Percentiles rank a stretch among this genome's conserved stretches.
Evolutionary conservation across 2,797 vertebrate genomes (phyloP).

Genomic region (Pangasius sanitwongsei): DNA sequence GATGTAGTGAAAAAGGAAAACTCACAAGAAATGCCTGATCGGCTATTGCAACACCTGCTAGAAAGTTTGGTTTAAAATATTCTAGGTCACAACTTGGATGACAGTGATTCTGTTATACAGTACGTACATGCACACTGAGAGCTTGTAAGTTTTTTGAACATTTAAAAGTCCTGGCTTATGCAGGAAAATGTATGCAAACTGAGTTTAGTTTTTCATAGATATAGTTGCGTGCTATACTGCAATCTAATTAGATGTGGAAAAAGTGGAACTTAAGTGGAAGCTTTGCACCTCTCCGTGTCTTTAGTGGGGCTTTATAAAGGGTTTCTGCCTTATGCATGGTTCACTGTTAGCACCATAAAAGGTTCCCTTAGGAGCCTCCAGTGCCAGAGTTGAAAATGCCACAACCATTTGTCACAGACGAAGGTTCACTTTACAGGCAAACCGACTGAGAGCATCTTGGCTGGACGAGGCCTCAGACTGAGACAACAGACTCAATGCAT

Average conservation of each 20-base stretch:
- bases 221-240: not conserved
- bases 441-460: constrained; percentile 67
- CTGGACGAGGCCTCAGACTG: constrained; percentile 54
- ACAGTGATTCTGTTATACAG: not conserved
- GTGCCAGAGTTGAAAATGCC: constrained; percentile 75
- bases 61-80: not conserved
- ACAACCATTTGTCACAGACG: constrained; percentile 76
- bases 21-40: not conserved
- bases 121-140: not conserved
- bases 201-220: constrained; percentile 6
- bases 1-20: constrained; percentile 8
- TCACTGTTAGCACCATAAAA: constrained; percentile 68
- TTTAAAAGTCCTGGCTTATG: not conserved
- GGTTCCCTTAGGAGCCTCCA: constrained; percentile 66
- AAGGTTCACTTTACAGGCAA: constrained; percentile 67
- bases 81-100: not conserved
- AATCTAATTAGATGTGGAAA: constrained; percentile 39
- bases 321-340: constrained; percentile 69
- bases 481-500: constrained; percentile 65
- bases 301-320: constrained; percentile 70
- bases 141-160: not conserved
- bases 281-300: constrained; percentile 46
- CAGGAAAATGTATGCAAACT: not conserved
- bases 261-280: constrained; percentile 44
- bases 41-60: not conserved